Conservation (phyloP, 2,797 vertebrate species). For the Furcifer pardalis region DNA sequence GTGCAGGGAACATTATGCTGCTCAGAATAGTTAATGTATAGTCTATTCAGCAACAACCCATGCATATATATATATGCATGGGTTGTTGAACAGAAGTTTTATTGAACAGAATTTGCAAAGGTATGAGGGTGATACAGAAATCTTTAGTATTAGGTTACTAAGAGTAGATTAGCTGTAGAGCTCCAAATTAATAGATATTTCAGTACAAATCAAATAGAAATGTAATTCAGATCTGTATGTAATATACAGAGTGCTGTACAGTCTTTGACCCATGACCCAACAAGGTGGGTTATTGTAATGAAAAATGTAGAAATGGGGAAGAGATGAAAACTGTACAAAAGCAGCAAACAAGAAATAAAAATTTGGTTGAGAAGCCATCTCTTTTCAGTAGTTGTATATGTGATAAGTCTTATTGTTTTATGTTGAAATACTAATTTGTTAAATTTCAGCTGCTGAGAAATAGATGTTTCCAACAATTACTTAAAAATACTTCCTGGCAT, state of each 20-base stretch:
- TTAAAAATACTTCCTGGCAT: not conserved
- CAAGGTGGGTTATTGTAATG: not conserved
- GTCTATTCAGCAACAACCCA: not conserved
- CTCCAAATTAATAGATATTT: not conserved
- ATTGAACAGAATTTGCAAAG: not conserved
- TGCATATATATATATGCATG: not conserved
- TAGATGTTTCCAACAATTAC: not conserved
- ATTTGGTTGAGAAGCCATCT: not conserved
- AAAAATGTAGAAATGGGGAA: not conserved
- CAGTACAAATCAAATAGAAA: not conserved
- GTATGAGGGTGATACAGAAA: not conserved
- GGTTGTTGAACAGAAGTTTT: not conserved
- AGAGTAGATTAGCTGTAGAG: slow-evolving; percentile 4
- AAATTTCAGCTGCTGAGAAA: not conserved
- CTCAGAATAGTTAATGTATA: not conserved
- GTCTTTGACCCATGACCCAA: not conserved
- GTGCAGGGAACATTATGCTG: not conserved
- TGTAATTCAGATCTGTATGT: not conserved
- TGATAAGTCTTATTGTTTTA: not conserved
- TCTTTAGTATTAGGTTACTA: not conserved
- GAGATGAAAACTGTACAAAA: not conserved
- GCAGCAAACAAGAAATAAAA: not conserved
- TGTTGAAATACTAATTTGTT: not conserved
- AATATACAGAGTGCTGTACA: not conserved
- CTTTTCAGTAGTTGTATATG: not conserved